Evolutionary conservation across 2,113 vertebrate genomes (phyloP), one percentile per base, ranked within the genome.

Genomic region (Carassius carassius): DNA sequence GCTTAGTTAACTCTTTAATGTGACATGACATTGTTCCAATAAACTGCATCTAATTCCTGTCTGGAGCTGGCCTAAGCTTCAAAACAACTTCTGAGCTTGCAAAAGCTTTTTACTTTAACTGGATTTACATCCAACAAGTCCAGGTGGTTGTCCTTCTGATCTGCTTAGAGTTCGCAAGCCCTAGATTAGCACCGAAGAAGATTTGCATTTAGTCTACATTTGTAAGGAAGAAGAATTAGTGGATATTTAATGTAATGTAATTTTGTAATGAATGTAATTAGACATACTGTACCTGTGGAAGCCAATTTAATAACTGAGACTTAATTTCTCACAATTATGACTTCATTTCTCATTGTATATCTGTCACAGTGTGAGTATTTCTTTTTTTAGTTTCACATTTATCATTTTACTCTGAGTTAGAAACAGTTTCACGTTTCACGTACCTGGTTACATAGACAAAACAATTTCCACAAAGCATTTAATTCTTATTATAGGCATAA

Each of bases 41-140:
- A 86, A 73, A 84, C 74, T 77, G 74, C 44, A 63, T 62, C 76
- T 83, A 74, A 74, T 63, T 47, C 76, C 67, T 25, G 37, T 79
- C 54, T 72, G 54, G 72, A 83, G 58, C 47, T 79, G 69, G 44
- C 16, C 76, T 84, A 74, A 67, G 75, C 67, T 23, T 72, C 56
- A 74, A 84, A 86, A 83, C 81, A 74, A 73, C 19, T 35, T 63
- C 77, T 54, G 29, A 87, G 25, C 76, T 76, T 49, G 82, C 75
- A 65, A n/a, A 86, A 73, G 44, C 44, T 32, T 72, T 75, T 84
- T 84, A 87, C 32, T 84, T 78, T 84, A 87, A 87, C 77, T 56
- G 69, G 80, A 81, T 86, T 86, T 35, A 4, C 35, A 60, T 72
- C 12, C 76, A 75, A 16, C 41, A 79, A 54, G 76, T 79, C 77